phyloP scores from a whole-genome alignment of 2,797 vertebrate species.

The Gallinago stenura region DNA sequence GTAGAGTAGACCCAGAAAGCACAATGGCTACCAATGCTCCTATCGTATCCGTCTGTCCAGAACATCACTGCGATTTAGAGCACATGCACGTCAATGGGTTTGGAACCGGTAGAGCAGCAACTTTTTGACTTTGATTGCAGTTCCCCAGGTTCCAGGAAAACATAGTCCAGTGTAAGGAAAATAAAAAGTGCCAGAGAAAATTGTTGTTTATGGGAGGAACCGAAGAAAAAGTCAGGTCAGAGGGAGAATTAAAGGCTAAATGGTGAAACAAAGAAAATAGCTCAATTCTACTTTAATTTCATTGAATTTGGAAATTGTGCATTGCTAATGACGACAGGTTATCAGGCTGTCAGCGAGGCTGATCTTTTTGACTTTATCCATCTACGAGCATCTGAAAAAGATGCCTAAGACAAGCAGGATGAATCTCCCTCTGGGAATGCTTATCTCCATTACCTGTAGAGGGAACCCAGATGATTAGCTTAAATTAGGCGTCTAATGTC shows the following conservation, averaged over 20 bases:
- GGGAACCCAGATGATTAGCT: slow-evolving; percentile 53
- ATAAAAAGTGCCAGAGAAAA: slow-evolving; percentile 57
- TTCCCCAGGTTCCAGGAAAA: slow-evolving; percentile 60
- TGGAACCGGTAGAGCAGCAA: slow-evolving; percentile 55
- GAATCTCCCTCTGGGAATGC: slow-evolving; percentile 31
- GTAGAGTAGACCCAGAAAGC: slow-evolving; percentile 78
- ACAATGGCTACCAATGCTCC: slow-evolving; percentile 53
- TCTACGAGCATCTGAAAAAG: neutral
- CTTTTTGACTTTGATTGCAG: slow-evolving; percentile 47
- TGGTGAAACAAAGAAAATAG: neutral
- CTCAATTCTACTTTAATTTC: neutral
- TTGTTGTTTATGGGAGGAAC: slow-evolving; percentile 52
- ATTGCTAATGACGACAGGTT: neutral
- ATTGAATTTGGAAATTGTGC: neutral
- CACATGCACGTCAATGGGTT: slow-evolving; percentile 58
- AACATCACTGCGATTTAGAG: slow-evolving; percentile 60
- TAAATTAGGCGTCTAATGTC: neutral
- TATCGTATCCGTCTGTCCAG: slow-evolving; percentile 44
- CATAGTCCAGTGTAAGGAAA: slow-evolving; percentile 44
- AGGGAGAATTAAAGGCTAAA: slow-evolving; percentile 29
- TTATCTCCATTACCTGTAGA: slow-evolving; percentile 3
- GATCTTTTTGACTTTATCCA: slow-evolving; percentile 20
- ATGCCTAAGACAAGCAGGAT: slow-evolving; percentile 24
- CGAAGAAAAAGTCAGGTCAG: slow-evolving; percentile 32
- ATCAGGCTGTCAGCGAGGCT: neutral